Conservation (phyloP, 2,113 vertebrate species). For the Hipposideros armiger region DNA sequence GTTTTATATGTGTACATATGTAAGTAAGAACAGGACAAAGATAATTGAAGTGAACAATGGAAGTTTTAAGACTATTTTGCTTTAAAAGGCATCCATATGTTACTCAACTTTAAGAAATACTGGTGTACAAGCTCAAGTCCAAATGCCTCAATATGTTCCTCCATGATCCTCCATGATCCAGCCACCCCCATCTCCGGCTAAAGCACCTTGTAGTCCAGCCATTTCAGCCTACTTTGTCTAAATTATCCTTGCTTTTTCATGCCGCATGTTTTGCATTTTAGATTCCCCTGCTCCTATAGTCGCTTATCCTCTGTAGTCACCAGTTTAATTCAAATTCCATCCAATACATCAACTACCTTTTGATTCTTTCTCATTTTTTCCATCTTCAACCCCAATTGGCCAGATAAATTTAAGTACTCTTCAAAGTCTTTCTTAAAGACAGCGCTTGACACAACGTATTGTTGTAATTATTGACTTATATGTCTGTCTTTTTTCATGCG, state of each 20-base stretch:
- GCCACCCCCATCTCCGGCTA: background rate
- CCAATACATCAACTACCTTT: background rate
- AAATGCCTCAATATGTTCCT: background rate
- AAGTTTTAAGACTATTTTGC: background rate
- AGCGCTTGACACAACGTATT: background rate
- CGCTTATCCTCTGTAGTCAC: background rate
- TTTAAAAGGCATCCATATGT: constrained; percentile 32
- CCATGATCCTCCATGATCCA: background rate
- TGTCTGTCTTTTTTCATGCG: background rate
- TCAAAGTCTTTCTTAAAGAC: background rate
- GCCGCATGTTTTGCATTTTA: background rate
- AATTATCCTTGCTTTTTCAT: background rate
- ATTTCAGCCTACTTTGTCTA: background rate
- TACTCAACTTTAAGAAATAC: background rate
- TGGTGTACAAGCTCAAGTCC: background rate
- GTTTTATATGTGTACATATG: background rate
- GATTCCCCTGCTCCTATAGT: background rate
- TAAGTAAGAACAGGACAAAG: constrained; percentile 28
- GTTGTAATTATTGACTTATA: background rate
- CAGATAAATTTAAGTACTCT: background rate
- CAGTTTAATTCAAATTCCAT: background rate
- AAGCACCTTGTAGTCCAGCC: background rate
- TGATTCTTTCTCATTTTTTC: background rate
- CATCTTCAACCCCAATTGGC: background rate
- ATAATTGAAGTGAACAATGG: constrained; percentile 30